Evolutionary conservation across 2,113 vertebrate genomes (phyloP), one percentile per base, ranked within the genome.

Genomic region (Engystomops pustulosus): DNA sequence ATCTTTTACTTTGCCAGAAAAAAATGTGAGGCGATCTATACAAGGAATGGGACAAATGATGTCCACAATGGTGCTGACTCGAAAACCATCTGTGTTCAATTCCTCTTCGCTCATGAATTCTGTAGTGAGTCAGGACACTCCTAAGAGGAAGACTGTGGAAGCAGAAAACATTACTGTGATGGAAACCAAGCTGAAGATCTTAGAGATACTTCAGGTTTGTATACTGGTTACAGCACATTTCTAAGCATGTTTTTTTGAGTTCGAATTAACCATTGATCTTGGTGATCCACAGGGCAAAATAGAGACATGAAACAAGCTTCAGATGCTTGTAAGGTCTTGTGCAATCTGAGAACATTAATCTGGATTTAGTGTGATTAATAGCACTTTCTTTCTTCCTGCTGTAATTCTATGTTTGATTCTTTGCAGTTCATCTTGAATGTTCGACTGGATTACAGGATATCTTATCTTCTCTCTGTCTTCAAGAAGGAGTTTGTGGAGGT

Each of bases 401-500:
- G 14, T 74, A 74, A 47, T 47, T 4, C 47, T 49, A 30, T 45
- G 38, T 47, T 6, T 72, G 9, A 0, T 72, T 30, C 36, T 30
- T 74, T 74, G 23, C 90, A 99, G 98, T 99, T 99, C 90, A 99
- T 99, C 90, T 94, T 99, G 80, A 98, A 97, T 0, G 98, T 99
- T 11, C 95, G 98, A 1, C 91, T 99, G 89, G 98, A 99, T 90
- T 99, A 99, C 89, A 96, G 98, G 53, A 94, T 99, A 68, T 99
- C 98, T 86, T 99, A 97, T 91, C 91, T 99, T 88, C 95, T 99
- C 18, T 99, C 98, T 0, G 95, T 98, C 72, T 99, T 99, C 86
- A 99, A 99, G 92, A 99, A 98, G 90, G 97, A 99, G 90, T 99
- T 99, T 89, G 96, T 97, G 85, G 97, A 98, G 2, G 95, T 98